These are phyloP conservation scores for Clostera curtula DNA, from an alignment of 2,888 invertebrate species.

Conservation along the genomic window DNA sequence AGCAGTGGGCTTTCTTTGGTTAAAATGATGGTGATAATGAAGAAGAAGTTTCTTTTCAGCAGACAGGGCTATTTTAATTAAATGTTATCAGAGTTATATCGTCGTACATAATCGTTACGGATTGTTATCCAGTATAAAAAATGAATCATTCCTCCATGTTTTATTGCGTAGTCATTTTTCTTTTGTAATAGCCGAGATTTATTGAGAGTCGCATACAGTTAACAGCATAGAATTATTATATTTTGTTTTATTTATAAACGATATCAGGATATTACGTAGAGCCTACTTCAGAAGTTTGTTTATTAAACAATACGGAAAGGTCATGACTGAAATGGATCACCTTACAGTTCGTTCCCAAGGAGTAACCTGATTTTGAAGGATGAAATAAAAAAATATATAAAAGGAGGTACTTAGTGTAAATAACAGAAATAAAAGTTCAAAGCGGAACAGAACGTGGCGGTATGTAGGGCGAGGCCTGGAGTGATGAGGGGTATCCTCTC, in stretches of 20 bases:
- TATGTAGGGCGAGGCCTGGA: conserved; percentile 29
- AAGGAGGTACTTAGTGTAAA: conserved; percentile 12
- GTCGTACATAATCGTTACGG: conserved; percentile 16
- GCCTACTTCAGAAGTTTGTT: no score
- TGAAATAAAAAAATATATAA: not conserved
- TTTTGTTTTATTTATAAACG: conserved; percentile 20
- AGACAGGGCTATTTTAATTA: not conserved
- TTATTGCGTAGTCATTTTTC: conserved; percentile 31
- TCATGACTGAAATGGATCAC: no score
- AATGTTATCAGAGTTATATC: conserved; percentile 11
- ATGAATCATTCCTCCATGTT: conserved; percentile 26
- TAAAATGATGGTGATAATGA: no score
- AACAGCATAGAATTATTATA: conserved; percentile 15
- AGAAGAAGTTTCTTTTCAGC: no score
- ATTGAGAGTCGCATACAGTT: conserved; percentile 24
- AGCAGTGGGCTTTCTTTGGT: no score
- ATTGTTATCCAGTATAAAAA: conserved; percentile 25
- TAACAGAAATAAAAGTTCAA: conserved; percentile 19
- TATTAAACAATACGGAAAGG: no score
- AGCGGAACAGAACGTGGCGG: conserved; percentile 22
- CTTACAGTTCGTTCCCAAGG: no score
- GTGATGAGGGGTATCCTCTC: conserved; percentile 33
- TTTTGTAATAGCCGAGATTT: conserved; percentile 25
- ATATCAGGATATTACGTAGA: no score
- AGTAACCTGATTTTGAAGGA: no score